phyloP scores from a whole-genome alignment of 2,113 vertebrate genomes.

The Rafetus swinhoei region DNA sequence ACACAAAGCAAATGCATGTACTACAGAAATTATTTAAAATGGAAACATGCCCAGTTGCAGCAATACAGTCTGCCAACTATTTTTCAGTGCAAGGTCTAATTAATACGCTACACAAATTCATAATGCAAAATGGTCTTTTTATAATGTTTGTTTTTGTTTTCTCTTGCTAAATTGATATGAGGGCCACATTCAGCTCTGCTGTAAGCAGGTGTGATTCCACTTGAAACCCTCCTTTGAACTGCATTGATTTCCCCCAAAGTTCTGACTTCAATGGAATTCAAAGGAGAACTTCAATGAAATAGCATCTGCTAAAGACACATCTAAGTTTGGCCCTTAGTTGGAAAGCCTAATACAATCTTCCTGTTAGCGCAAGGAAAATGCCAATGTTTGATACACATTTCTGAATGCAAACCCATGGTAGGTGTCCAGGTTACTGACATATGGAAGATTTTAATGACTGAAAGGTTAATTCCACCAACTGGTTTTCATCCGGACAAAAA shows the following conservation, averaged over 20 bases:
- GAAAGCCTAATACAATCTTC: slow-evolving; percentile 11
- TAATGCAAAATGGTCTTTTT: neutral
- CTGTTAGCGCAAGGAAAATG: slow-evolving; percentile 34
- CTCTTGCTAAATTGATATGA: neutral
- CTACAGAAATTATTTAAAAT: neutral
- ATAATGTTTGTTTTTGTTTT: neutral
- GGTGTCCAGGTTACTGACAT: slow-evolving; percentile 52
- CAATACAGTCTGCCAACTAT: neutral
- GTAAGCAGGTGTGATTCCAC: slow-evolving; percentile 2
- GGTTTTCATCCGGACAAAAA: slow-evolving; percentile 54
- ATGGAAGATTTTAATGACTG: slow-evolving; percentile 16
- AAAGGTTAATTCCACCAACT: slow-evolving; percentile 49
- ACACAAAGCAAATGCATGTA: neutral
- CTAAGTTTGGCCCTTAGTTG: neutral
- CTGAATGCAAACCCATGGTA: slow-evolving; percentile 33
- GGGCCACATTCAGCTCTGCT: neutral
- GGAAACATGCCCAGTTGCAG: neutral
- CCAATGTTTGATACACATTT: slow-evolving; percentile 54
- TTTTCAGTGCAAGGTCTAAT: neutral
- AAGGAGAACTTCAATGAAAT: slow-evolving; percentile 1
- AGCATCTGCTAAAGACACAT: neutral
- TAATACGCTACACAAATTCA: neutral
- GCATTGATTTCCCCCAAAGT: neutral
- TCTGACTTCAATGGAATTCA: slow-evolving; percentile 7
- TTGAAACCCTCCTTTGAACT: slow-evolving; percentile 1